Conservation (phyloP, 2,113 vertebrate species). For the Trichomycterus rosablanca region DNA sequence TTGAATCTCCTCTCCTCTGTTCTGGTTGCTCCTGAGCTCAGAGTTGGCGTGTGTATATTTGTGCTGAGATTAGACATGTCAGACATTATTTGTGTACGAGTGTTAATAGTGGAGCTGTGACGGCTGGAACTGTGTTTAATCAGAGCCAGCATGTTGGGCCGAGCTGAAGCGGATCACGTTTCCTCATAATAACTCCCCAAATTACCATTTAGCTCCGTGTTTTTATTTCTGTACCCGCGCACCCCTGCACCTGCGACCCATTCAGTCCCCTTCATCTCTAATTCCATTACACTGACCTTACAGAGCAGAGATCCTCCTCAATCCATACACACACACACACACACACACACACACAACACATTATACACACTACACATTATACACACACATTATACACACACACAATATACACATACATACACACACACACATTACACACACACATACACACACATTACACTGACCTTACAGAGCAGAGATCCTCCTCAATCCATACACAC, state of each 20-base stretch:
- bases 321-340: too few species aligned
- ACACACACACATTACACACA: too few species aligned
- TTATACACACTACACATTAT: too few species aligned
- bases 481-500: too few species aligned
- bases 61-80: slow-evolving; percentile 69
- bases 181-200: slow-evolving; percentile 4
- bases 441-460: too few species aligned
- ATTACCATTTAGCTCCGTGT: not conserved
- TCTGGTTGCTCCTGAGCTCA: slow-evolving; percentile 54
- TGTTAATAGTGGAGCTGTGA: slow-evolving; percentile 75
- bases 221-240: not conserved
- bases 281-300: not conserved
- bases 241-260: slow-evolving; percentile 16
- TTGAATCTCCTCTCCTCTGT: too few species aligned
- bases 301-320: not conserved
- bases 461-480: too few species aligned
- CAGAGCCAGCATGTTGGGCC: slow-evolving; percentile 77
- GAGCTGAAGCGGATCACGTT: slow-evolving; percentile 18
- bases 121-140: slow-evolving; percentile 80
- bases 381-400: too few species aligned
- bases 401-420: too few species aligned
- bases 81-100: slow-evolving; percentile 77
- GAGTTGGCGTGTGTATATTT: slow-evolving; percentile 62
- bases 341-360: too few species aligned
- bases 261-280: not conserved